Percentiles rank a stretch among this genome's conserved stretches.
Evolutionary conservation across 1,140 invertebrate species (phyloP).

Genomic region (Caenorhabditis brenneri): DNA sequence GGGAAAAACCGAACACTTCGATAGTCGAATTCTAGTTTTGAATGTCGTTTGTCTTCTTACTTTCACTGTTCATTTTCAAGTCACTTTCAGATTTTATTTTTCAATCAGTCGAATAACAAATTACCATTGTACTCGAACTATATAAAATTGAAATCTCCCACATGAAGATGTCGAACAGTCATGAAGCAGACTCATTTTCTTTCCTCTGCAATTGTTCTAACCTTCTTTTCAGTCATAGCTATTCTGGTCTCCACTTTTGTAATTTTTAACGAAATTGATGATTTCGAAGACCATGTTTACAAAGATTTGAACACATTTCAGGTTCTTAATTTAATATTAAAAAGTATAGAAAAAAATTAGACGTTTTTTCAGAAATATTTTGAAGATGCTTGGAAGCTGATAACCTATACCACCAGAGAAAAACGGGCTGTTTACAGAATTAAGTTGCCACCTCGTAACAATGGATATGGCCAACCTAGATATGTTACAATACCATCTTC

Average conservation of each 20-base stretch:
- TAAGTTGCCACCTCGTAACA: neutral
- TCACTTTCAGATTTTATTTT: neutral
- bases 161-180: neutral
- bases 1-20: no score
- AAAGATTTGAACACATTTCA: neutral
- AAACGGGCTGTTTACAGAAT: slow-evolving; percentile 9
- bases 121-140: neutral
- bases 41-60: neutral
- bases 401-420: neutral
- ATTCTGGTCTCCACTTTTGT: neutral
- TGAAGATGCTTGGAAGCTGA: slow-evolving; percentile 39
- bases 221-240: neutral
- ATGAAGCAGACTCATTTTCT: slow-evolving; percentile 8
- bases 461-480: slow-evolving; percentile 11
- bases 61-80: neutral
- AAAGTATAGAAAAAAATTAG: neutral
- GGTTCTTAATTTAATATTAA: neutral
- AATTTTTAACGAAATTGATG: neutral
- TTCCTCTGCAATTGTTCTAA: neutral
- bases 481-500: neutral
- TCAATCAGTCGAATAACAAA: neutral
- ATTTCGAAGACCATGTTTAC: neutral
- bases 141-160: neutral
- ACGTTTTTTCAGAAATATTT: slow-evolving; percentile 24
- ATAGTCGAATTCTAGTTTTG: neutral